These are phyloP conservation scores for Falco naumanni DNA, from an alignment of 2,797 vertebrate genomes.

Conservation along the genomic window DNA sequence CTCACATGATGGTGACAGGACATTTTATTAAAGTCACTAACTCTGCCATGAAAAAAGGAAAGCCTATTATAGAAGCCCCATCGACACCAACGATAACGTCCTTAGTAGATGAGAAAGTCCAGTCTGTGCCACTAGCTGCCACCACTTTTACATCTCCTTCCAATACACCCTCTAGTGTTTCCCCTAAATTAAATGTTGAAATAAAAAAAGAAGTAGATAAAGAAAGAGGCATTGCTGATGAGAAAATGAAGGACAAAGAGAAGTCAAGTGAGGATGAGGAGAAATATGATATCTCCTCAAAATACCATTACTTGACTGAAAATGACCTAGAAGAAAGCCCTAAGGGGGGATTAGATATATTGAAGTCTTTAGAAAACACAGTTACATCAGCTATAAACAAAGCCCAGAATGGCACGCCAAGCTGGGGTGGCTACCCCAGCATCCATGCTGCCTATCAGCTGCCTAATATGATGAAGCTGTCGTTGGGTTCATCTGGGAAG, in stretches of 20 bases:
- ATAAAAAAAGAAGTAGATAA: constrained; percentile 95
- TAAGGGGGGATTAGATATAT: constrained; percentile 95
- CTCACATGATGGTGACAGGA: constrained; percentile 99
- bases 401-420: constrained; percentile 97
- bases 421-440: constrained; percentile 98
- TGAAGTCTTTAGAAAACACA: constrained; percentile 98
- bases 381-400: constrained; percentile 98
- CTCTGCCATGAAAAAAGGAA: constrained; percentile 98
- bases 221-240: constrained; percentile 86
- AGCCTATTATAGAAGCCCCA: constrained; percentile 90
- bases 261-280: constrained; percentile 87
- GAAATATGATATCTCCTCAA: constrained; percentile 95
- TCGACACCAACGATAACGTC: constrained; percentile 77
- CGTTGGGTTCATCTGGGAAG: constrained; percentile 91
- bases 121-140: constrained; percentile 96
- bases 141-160: constrained; percentile 94
- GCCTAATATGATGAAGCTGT: constrained; percentile 98
- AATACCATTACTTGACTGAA: constrained; percentile 96
- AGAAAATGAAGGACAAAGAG: constrained; percentile 88
- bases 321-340: constrained; percentile 97
- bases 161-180: constrained; percentile 85
- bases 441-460: constrained; percentile 99
- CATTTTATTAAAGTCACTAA: constrained; percentile 99
- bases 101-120: constrained; percentile 90
- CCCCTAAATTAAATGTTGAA: constrained; percentile 87